These are phyloP conservation scores for Lepidostoma basale DNA, from an alignment of 1,140 invertebrate genomes.

Conservation along the genomic window DNA sequence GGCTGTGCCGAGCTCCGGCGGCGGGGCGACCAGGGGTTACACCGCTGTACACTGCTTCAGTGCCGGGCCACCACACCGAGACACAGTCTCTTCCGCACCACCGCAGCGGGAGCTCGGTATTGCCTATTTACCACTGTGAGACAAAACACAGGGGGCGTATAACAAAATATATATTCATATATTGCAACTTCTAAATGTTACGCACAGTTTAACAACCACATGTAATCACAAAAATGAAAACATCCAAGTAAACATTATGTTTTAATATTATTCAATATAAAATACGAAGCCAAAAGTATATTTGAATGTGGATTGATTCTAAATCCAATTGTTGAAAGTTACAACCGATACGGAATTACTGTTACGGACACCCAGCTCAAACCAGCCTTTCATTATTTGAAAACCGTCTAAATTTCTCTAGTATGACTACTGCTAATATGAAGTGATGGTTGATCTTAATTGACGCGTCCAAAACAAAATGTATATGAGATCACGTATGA, in stretches of 20 bases:
- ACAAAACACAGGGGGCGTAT: conserved; percentile 40
- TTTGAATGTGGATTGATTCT: conserved; percentile 30
- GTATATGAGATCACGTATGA: background rate
- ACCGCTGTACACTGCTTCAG: too few relatives aligned
- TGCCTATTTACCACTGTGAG: conserved; percentile 41
- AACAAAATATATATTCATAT: conserved; percentile 45
- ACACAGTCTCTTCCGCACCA: background rate
- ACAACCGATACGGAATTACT: conserved; percentile 32
- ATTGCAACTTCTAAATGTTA: conserved; percentile 47
- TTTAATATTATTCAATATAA: conserved; percentile 26
- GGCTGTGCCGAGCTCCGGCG: conserved; percentile 8
- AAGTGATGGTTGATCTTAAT: background rate
- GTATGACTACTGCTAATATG: conserved; percentile 19
- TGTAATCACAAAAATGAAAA: conserved; percentile 47
- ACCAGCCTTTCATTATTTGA: conserved; percentile 49
- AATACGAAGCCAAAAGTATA: conserved; percentile 39
- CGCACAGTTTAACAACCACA: conserved; percentile 47
- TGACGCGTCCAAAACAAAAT: too few relatives aligned
- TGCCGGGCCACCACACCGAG: too few relatives aligned
- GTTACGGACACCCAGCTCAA: conserved; percentile 58
- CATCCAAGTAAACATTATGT: conserved; percentile 40
- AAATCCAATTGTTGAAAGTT: conserved; percentile 28
- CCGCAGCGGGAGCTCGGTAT: conserved; percentile 26
- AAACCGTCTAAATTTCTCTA: conserved; percentile 20
- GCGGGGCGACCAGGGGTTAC: background rate